These are phyloP conservation scores for Peromyscus melanophrys DNA, from an alignment of 2,797 vertebrate species.

Conservation along the genomic window DNA sequence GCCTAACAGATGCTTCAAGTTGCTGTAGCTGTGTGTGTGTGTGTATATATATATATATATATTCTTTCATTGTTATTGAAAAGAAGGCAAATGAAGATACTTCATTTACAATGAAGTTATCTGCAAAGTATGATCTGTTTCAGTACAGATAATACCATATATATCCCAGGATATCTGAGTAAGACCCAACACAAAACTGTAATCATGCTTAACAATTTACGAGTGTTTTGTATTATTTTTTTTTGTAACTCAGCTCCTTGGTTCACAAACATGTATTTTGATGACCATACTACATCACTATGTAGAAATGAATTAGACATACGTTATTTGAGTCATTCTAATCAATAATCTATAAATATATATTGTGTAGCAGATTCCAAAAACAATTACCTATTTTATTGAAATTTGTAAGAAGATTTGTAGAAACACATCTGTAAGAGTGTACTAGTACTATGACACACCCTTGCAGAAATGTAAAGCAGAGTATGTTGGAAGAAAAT, in stretches of 20 bases:
- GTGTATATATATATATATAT: too few species aligned
- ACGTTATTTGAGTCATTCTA: not conserved
- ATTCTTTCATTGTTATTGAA: not conserved
- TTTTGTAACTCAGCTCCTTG: not conserved
- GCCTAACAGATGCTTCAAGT: not conserved
- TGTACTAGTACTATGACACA: not conserved
- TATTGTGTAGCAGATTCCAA: not conserved
- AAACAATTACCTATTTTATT: not conserved
- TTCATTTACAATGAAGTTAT: constrained; percentile 8
- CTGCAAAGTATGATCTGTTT: not conserved
- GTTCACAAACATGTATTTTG: not conserved
- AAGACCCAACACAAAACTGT: not conserved
- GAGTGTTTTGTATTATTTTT: not conserved
- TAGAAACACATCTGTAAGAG: not conserved
- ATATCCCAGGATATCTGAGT: not conserved
- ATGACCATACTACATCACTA: not conserved
- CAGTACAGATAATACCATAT: not conserved
- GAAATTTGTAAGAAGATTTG: not conserved
- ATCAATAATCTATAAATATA: not conserved
- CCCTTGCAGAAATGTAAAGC: not conserved
- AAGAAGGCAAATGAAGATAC: not conserved
- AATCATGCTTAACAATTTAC: not conserved
- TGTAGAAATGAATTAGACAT: not conserved
- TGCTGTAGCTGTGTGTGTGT: not conserved
- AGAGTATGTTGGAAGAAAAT: constrained; percentile 22